These are phyloP conservation scores for Malurus alboscapulatus DNA, from an alignment of 2,113 vertebrate genomes.

Conservation along the genomic window DNA sequence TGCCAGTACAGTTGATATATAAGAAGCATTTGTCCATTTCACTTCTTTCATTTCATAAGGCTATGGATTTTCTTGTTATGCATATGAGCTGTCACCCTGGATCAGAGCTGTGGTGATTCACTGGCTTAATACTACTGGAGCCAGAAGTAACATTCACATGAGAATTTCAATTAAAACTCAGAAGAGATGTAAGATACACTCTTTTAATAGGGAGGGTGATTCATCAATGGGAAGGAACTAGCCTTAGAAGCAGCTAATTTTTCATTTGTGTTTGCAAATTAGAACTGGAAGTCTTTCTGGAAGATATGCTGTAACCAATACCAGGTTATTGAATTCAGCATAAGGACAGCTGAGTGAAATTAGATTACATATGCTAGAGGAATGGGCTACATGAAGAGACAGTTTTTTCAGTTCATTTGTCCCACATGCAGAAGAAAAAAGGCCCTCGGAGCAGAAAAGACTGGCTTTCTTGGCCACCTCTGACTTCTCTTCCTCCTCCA, in stretches of 20 bases:
- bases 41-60: neutral
- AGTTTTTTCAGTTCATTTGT: neutral
- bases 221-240: neutral
- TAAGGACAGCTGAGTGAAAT: neutral
- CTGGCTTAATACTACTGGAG: neutral
- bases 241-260: neutral
- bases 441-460: neutral
- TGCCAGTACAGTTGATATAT: neutral
- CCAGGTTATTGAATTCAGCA: neutral
- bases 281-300: neutral
- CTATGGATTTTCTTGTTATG: neutral
- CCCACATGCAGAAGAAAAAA: neutral
- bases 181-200: neutral
- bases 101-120: conserved; percentile 1
- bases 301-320: neutral
- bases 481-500: neutral
- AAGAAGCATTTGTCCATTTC: neutral
- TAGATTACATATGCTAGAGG: neutral
- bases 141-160: neutral
- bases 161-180: conserved; percentile 9
- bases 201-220: neutral
- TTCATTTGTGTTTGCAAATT: neutral
- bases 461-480: neutral
- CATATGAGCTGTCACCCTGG: neutral
- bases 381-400: neutral